phyloP scores from a whole-genome alignment of 2,113 vertebrate species.

The Plectropomus leopardus region DNA sequence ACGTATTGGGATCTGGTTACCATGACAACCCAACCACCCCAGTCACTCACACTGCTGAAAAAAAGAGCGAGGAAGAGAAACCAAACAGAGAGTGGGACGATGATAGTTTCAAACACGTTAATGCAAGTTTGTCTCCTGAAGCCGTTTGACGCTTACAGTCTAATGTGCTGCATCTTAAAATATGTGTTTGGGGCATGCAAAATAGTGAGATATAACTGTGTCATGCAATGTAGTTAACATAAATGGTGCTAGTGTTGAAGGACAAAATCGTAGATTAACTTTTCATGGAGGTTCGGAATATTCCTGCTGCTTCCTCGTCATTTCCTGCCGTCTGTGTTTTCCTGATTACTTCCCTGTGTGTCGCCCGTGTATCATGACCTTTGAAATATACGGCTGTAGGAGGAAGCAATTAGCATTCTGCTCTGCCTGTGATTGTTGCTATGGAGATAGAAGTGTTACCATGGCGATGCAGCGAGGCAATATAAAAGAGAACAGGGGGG shows the following conservation, averaged over 20 bases:
- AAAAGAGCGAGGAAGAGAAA: slow-evolving; percentile 16
- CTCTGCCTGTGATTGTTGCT: slow-evolving; percentile 75
- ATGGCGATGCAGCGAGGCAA: slow-evolving; percentile 57
- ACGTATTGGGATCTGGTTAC: slow-evolving; percentile 71
- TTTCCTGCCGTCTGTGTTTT: neutral
- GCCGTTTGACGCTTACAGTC: neutral
- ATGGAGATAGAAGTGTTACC: slow-evolving; percentile 74
- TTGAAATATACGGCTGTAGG: slow-evolving; percentile 44
- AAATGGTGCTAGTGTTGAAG: neutral
- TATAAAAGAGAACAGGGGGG: slow-evolving; percentile 40
- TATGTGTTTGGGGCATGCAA: neutral
- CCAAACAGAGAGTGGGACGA: slow-evolving; percentile 44
- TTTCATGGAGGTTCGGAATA: neutral
- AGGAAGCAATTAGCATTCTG: slow-evolving; percentile 70
- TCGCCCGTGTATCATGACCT: slow-evolving; percentile 41
- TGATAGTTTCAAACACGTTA: slow-evolving; percentile 4
- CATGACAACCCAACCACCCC: slow-evolving; percentile 63
- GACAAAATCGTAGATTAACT: neutral
- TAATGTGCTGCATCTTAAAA: neutral
- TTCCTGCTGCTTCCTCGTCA: neutral
- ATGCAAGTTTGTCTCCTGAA: slow-evolving; percentile 17
- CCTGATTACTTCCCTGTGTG: slow-evolving; percentile 32
- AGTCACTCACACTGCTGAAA: slow-evolving; percentile 61
- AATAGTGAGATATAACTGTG: neutral
- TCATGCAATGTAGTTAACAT: neutral